Percentiles rank a stretch among this genome's conserved stretches.
phyloP scores from a whole-genome alignment of 2,113 vertebrate species.

The Corythaeola cristata region DNA sequence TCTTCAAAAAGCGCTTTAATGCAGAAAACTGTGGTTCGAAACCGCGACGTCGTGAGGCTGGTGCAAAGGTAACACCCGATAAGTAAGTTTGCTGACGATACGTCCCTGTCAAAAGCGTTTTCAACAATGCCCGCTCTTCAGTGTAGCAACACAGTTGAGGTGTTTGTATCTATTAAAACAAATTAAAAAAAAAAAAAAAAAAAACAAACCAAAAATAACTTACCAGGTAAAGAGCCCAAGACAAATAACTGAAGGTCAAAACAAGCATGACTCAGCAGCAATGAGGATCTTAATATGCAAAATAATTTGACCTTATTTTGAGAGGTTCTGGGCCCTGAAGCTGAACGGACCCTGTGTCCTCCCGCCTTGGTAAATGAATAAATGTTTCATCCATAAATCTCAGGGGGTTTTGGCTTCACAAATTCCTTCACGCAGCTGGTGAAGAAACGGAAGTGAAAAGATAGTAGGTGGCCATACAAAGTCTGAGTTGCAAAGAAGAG shows the following conservation, averaged over 20 bases:
- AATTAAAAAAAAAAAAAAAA: too few relatives aligned
- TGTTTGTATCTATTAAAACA: not conserved
- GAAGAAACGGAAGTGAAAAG: not conserved
- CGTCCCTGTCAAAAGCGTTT: not conserved
- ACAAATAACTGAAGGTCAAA: not conserved
- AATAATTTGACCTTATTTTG: not conserved
- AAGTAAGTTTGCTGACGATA: not conserved
- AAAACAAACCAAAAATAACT: too few relatives aligned
- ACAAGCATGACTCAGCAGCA: not conserved
- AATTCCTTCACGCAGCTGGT: not conserved
- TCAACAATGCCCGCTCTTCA: not conserved
- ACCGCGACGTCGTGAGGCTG: not conserved
- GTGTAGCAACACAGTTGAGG: not conserved
- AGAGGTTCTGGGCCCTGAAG: not conserved
- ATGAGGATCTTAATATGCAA: not conserved
- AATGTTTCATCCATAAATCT: not conserved
- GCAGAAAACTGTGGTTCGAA: not conserved
- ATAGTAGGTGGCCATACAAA: not conserved
- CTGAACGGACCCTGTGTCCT: not conserved
- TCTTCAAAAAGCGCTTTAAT: not conserved
- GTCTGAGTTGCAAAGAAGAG: not conserved
- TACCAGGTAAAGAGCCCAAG: not conserved
- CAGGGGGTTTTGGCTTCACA: not conserved
- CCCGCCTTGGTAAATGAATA: not conserved
- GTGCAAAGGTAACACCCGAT: not conserved